A percentile compares a stretch with the other conserved stretches of the same genome.
Evolutionary conservation across 1,140 invertebrate species (phyloP).

Genomic region (Bradysia coprophila): DNA sequence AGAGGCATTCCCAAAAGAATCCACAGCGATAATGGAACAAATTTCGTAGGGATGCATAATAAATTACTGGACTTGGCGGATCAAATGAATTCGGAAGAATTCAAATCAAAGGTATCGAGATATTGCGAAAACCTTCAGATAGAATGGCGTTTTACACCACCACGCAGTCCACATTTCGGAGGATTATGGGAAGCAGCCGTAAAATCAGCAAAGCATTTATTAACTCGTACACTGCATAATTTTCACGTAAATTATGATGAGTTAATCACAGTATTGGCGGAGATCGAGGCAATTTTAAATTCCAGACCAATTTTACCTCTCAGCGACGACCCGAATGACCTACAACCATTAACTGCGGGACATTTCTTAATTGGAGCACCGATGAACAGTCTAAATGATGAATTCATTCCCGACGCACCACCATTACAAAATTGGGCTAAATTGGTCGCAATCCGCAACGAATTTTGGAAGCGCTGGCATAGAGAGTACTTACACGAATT

Average conservation of each 20-base stretch:
- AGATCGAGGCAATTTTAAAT: conserved; percentile 12
- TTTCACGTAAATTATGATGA: conserved; percentile 8
- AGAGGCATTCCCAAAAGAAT: too few relatives aligned
- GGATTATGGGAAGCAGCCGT: conserved; percentile 15
- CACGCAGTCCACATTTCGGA: conserved; percentile 12
- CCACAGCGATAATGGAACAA: conserved; percentile 17
- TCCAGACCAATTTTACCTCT: conserved; percentile 10
- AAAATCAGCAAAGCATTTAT: conserved; percentile 11
- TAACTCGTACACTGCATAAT: conserved; percentile 8
- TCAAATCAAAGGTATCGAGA: neutral
- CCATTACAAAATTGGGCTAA: conserved; percentile 7
- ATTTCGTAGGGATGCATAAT: conserved; percentile 13
- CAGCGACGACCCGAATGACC: conserved; percentile 11
- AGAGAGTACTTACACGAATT: conserved; percentile 12
- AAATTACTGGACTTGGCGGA: too few relatives aligned
- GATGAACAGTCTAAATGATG: conserved; percentile 1
- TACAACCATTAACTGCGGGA: conserved; percentile 12
- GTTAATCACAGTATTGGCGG: conserved; percentile 6
- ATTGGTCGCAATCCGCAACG: conserved; percentile 9
- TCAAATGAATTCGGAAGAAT: too few relatives aligned
- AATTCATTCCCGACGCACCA: neutral
- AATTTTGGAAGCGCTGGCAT: conserved; percentile 13
- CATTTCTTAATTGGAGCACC: conserved; percentile 20
- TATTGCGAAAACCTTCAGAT: conserved; percentile 3
- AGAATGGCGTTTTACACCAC: conserved; percentile 11